These are phyloP conservation scores for Pantherophis alleghaniensis DNA, from an alignment of 2,797 vertebrate genomes.

Conservation along the genomic window DNA sequence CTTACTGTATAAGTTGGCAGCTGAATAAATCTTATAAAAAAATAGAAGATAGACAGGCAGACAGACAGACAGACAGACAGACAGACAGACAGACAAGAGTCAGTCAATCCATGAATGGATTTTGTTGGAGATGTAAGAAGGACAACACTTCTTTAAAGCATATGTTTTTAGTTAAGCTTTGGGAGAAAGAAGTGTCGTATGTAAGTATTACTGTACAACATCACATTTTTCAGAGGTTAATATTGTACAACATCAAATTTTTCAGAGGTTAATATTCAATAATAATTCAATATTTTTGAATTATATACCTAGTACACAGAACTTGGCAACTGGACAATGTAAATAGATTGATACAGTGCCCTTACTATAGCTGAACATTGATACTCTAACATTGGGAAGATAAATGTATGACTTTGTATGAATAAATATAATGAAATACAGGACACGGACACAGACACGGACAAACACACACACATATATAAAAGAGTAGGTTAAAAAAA, in stretches of 20 bases:
- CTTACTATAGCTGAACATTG: neutral
- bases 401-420: too few relatives aligned
- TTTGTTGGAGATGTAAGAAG: neutral
- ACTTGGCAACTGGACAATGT: neutral
- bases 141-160: neutral
- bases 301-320: neutral
- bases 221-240: neutral
- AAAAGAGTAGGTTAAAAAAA: neutral
- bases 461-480: accelerated
- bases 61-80: too few relatives aligned
- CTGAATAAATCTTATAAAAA: too few relatives aligned
- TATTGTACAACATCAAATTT: neutral
- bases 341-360: neutral
- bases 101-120: neutral
- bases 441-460: too few relatives aligned
- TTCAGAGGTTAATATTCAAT: neutral
- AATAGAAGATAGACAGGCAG: too few relatives aligned
- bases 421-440: too few relatives aligned
- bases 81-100: too few relatives aligned
- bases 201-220: neutral
- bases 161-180: neutral
- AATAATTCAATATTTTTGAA: neutral
- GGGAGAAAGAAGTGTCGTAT: neutral
- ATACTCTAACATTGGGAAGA: neutral
- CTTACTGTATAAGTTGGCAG: too few relatives aligned